Percentiles rank a stretch among this genome's conserved stretches.
phyloP scores from a whole-genome alignment of 2,113 vertebrate genomes.

The Hippoglossus stenolepis region DNA sequence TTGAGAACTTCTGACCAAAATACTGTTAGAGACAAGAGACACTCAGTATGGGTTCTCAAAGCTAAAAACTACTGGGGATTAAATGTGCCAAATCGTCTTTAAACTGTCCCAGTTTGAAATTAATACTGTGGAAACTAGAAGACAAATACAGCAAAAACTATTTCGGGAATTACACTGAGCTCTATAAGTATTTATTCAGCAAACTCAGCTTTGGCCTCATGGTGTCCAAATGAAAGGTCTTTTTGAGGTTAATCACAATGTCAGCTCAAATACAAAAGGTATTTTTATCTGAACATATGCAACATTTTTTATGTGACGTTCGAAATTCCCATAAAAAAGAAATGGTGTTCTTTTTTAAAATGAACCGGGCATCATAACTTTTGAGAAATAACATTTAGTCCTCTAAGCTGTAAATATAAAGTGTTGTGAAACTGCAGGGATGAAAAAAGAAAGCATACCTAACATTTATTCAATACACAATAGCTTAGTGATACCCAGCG shows the following conservation, averaged over 20 bases:
- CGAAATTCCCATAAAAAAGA: background rate
- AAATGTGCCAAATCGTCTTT: conserved; percentile 35
- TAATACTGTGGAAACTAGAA: conserved; percentile 27
- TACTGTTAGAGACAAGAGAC: background rate
- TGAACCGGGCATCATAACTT: background rate
- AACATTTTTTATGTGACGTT: background rate
- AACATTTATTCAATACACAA: background rate
- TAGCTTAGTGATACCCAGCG: conserved; percentile 5
- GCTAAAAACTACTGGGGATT: conserved; percentile 41
- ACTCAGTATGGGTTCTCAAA: conserved; percentile 20
- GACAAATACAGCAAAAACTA: conserved; percentile 15
- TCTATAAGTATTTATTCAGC: conserved; percentile 25
- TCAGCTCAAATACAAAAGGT: conserved; percentile 1
- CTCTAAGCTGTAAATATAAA: background rate
- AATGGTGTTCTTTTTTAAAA: background rate
- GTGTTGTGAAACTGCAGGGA: background rate
- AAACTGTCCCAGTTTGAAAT: conserved; percentile 37
- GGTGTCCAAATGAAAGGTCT: conserved; percentile 12
- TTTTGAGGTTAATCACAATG: conserved; percentile 30
- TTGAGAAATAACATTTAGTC: background rate
- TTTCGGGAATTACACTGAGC: conserved; percentile 25
- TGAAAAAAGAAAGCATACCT: background rate
- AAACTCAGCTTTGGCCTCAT: background rate
- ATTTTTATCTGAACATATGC: background rate
- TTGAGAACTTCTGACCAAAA: background rate